phyloP scores from a whole-genome alignment of 2,888 invertebrate genomes.

The Harpalus rubripes region DNA sequence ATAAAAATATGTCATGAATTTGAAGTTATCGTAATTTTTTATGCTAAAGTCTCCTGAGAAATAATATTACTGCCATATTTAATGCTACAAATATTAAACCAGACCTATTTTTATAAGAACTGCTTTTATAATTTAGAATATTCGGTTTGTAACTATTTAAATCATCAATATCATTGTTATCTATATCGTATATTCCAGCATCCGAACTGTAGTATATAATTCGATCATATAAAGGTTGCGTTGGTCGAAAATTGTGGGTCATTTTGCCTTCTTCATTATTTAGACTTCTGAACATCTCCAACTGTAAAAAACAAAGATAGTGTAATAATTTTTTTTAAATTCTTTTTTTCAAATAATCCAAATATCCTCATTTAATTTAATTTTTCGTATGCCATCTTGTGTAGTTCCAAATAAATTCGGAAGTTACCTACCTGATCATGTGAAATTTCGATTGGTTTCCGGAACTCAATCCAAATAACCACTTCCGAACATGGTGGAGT shows the following conservation, averaged over 20 bases:
- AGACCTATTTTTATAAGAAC: background rate
- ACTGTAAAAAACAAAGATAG: slow-evolving; percentile 77
- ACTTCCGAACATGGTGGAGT: slow-evolving; percentile 93
- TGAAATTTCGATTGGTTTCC: slow-evolving; percentile 84
- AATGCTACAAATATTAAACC: background rate
- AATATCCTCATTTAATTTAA: too few species aligned
- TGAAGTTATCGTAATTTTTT: background rate
- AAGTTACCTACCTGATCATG: slow-evolving; percentile 80
- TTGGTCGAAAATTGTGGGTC: slow-evolving; percentile 90
- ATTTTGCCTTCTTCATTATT: slow-evolving; percentile 83
- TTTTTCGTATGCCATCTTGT: too few species aligned
- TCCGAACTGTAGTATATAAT: slow-evolving; percentile 70
- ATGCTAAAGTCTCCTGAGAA: background rate
- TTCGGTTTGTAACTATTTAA: background rate
- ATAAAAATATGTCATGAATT: background rate
- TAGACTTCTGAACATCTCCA: slow-evolving; percentile 86
- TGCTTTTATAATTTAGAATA: background rate
- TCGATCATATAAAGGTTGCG: slow-evolving; percentile 88
- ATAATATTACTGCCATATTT: background rate
- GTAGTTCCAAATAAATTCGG: too few species aligned
- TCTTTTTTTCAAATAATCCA: too few species aligned
- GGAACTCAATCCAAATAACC: slow-evolving; percentile 92
- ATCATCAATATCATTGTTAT: slow-evolving; percentile 26
- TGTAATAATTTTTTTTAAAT: too few species aligned
- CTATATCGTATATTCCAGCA: slow-evolving; percentile 38